phyloP scores from a whole-genome alignment of 2,797 vertebrate species.

The Thalassophryne amazonica region DNA sequence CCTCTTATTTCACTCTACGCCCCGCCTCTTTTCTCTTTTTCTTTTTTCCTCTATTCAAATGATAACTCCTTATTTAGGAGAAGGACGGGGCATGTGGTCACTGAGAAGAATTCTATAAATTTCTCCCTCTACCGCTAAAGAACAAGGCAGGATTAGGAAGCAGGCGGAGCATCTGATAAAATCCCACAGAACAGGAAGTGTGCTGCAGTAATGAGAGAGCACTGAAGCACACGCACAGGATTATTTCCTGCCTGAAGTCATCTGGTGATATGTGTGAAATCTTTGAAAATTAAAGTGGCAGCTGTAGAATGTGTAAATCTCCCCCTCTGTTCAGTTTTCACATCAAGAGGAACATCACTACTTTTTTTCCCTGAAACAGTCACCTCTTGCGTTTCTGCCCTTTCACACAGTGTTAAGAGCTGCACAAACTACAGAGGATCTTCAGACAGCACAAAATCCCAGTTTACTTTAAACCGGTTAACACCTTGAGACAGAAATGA shows the following conservation, averaged over 20 bases:
- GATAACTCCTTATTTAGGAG: slow-evolving; percentile 75
- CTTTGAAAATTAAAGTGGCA: slow-evolving; percentile 30
- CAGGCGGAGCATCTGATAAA: slow-evolving; percentile 26
- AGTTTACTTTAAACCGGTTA: too few relatives aligned
- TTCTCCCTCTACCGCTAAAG: slow-evolving; percentile 53
- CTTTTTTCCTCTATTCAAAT: slow-evolving; percentile 43
- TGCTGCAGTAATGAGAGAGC: slow-evolving; percentile 37
- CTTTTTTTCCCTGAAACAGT: background rate
- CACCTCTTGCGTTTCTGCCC: too few relatives aligned
- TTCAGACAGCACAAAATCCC: too few relatives aligned
- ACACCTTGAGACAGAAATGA: too few relatives aligned
- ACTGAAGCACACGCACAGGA: slow-evolving; percentile 13
- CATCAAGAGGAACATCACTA: background rate
- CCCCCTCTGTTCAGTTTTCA: background rate
- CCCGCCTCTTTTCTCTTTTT: slow-evolving; percentile 44
- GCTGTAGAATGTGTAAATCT: slow-evolving; percentile 37
- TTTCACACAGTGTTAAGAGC: too few relatives aligned
- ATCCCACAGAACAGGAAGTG: slow-evolving; percentile 30
- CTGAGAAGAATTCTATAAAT: slow-evolving; percentile 73
- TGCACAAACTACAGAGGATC: too few relatives aligned
- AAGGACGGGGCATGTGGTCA: slow-evolving; percentile 63
- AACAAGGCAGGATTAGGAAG: slow-evolving; percentile 30
- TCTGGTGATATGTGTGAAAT: slow-evolving; percentile 24
- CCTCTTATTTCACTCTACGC: slow-evolving; percentile 57
- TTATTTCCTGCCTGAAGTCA: slow-evolving; percentile 29